Percentiles rank a stretch among this genome's conserved stretches.
phyloP scores from a whole-genome alignment of 1,140 invertebrate species.

The Philotrypesis tridentata region DNA sequence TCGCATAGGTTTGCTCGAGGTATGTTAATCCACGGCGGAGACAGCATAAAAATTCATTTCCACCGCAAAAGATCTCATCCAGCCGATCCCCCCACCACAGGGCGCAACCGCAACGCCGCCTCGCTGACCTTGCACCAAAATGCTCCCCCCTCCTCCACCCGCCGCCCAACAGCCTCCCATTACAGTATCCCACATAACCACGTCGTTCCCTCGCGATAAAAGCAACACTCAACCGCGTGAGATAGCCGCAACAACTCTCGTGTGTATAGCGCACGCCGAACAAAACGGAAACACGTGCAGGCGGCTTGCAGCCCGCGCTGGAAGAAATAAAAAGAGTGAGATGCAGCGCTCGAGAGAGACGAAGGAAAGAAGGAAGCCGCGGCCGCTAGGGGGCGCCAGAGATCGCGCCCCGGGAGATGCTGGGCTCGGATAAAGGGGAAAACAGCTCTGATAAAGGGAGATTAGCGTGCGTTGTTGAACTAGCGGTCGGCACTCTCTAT shows the following conservation, averaged over 20 bases:
- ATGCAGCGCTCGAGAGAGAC: neutral
- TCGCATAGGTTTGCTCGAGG: neutral
- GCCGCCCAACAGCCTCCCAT: too few species aligned
- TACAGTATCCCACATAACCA: neutral
- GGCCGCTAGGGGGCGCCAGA: neutral
- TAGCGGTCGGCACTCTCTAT: neutral
- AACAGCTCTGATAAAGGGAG: conserved; percentile 33
- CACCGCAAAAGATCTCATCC: neutral
- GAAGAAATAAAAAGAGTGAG: neutral
- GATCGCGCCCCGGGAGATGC: conserved; percentile 19
- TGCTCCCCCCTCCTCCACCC: neutral
- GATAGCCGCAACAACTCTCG: neutral
- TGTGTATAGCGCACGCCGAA: neutral
- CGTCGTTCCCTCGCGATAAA: neutral
- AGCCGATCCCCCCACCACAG: neutral
- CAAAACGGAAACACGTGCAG: neutral
- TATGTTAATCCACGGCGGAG: neutral
- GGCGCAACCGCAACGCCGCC: neutral
- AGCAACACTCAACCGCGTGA: neutral
- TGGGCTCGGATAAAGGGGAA: conserved; percentile 15
- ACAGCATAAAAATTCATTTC: neutral
- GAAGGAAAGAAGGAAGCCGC: conserved; percentile 5
- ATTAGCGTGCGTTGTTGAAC: conserved; percentile 7
- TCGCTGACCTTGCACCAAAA: neutral
- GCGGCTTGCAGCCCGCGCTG: too few species aligned